Conservation (phyloP, 2,888 invertebrate species). For the Yponomeuta sedellus region DNA sequence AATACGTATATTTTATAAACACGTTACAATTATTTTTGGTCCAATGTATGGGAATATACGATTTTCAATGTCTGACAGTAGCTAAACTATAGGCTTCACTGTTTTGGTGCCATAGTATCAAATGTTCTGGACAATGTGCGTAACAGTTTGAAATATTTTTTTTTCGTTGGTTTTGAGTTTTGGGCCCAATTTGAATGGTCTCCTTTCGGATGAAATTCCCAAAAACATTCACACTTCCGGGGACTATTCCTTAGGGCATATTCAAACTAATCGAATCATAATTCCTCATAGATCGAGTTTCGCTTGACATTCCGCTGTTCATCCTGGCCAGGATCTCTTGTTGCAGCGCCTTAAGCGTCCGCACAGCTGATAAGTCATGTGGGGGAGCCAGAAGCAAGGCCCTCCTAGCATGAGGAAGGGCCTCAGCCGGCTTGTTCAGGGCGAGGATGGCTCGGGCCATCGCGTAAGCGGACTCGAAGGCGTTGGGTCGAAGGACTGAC, state of each 20-base stretch:
- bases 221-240: not conserved
- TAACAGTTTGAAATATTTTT: too few relatives aligned
- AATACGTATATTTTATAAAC: too few relatives aligned
- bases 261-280: slow-evolving; percentile 71
- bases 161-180: too few relatives aligned
- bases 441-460: slow-evolving; percentile 91
- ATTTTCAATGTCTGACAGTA: too few relatives aligned
- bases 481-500: slow-evolving; percentile 87
- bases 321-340: slow-evolving; percentile 81
- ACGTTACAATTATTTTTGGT: too few relatives aligned
- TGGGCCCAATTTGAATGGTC: too few relatives aligned
- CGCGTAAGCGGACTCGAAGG: slow-evolving; percentile 95
- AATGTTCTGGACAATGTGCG: too few relatives aligned
- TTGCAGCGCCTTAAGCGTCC: slow-evolving; percentile 83
- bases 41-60: too few relatives aligned
- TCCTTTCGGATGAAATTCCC: not conserved
- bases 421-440: slow-evolving; percentile 82
- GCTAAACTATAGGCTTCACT: too few relatives aligned
- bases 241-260: slow-evolving; percentile 39
- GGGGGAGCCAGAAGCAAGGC: slow-evolving; percentile 85
- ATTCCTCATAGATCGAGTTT: slow-evolving; percentile 58
- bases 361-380: slow-evolving; percentile 82
- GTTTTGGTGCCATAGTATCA: too few relatives aligned
- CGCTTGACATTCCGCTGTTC: slow-evolving; percentile 60
- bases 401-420: slow-evolving; percentile 88